Evolutionary conservation across 2,888 invertebrate genomes (phyloP).

Genomic region (Sesia bembeciformis): DNA sequence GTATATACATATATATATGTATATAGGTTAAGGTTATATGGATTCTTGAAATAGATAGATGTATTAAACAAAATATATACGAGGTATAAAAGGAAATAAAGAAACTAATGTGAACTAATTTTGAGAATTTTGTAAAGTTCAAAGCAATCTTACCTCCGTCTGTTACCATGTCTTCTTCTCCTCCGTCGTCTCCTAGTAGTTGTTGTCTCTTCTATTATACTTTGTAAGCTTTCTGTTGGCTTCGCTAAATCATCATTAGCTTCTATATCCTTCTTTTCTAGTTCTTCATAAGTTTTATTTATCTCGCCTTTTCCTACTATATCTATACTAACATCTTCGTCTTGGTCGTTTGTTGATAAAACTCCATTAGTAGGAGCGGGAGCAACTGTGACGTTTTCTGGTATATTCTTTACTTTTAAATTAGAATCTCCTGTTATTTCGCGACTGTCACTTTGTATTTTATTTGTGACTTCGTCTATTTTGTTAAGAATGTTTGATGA

Average conservation of each 20-base stretch:
- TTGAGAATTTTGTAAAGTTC: background rate
- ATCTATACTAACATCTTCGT: constrained; percentile 31
- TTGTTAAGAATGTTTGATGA: constrained; percentile 50
- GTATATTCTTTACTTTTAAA: constrained; percentile 53
- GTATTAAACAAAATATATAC: too few relatives aligned
- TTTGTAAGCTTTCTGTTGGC: constrained; percentile 60
- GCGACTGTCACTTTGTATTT: constrained; percentile 71
- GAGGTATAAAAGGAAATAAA: background rate
- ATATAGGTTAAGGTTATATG: too few relatives aligned
- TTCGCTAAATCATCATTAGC: constrained; percentile 41
- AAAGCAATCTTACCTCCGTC: constrained; percentile 39
- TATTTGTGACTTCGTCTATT: constrained; percentile 66
- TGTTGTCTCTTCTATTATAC: constrained; percentile 35
- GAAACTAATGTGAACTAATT: background rate
- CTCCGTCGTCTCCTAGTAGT: constrained; percentile 36
- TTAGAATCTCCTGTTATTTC: constrained; percentile 70
- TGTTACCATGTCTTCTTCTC: constrained; percentile 57
- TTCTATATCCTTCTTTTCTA: constrained; percentile 29
- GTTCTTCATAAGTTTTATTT: constrained; percentile 35
- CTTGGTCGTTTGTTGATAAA: constrained; percentile 47
- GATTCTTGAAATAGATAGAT: too few relatives aligned
- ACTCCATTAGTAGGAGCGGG: constrained; percentile 66
- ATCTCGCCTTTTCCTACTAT: constrained; percentile 19
- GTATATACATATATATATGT: too few relatives aligned
- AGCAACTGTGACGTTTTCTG: constrained; percentile 60